These are phyloP conservation scores for Euplagia quadripunctaria DNA, from an alignment of 2,888 invertebrate species.

Conservation along the genomic window DNA sequence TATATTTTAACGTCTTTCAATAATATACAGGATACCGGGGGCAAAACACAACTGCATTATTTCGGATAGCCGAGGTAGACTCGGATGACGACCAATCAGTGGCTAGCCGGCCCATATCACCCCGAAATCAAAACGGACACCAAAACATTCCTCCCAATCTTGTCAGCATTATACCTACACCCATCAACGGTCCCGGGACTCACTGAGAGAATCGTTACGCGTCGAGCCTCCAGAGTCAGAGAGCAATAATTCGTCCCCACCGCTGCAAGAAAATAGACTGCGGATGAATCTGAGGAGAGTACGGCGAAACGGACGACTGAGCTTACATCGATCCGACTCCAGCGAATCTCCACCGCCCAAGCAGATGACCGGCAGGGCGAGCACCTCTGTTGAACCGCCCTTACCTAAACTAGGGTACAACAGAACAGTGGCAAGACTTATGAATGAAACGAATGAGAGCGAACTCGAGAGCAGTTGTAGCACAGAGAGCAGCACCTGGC, in stretches of 20 bases:
- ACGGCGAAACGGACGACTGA: conserved; percentile 70
- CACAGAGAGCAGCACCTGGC: conserved; percentile 75
- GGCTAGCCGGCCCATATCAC: conserved; percentile 77
- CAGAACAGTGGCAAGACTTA: conserved; percentile 77
- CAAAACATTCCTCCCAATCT: conserved; percentile 76
- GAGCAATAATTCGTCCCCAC: conserved; percentile 62
- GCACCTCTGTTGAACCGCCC: conserved; percentile 63
- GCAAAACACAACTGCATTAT: conserved; percentile 76
- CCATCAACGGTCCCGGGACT: conserved; percentile 86
- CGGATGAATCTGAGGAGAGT: conserved; percentile 64
- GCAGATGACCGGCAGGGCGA: conserved; percentile 58
- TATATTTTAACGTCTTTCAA: not conserved
- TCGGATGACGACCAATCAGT: conserved; percentile 89
- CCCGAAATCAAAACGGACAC: conserved; percentile 64
- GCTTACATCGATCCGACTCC: conserved; percentile 74
- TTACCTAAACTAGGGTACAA: conserved; percentile 68
- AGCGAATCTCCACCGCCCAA: conserved; percentile 80
- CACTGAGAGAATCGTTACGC: conserved; percentile 73
- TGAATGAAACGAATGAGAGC: conserved; percentile 84
- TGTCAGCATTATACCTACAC: conserved; percentile 87
- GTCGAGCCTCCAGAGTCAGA: conserved; percentile 67
- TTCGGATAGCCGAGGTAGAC: conserved; percentile 87
- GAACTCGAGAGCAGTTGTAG: conserved; percentile 84
- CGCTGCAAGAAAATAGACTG: conserved; percentile 61
- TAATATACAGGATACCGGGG: conserved; percentile 77